Percentiles rank a stretch among this genome's conserved stretches.
Conservation (phyloP, 1,140 invertebrate genomes). For the Bemisia tabaci region DNA sequence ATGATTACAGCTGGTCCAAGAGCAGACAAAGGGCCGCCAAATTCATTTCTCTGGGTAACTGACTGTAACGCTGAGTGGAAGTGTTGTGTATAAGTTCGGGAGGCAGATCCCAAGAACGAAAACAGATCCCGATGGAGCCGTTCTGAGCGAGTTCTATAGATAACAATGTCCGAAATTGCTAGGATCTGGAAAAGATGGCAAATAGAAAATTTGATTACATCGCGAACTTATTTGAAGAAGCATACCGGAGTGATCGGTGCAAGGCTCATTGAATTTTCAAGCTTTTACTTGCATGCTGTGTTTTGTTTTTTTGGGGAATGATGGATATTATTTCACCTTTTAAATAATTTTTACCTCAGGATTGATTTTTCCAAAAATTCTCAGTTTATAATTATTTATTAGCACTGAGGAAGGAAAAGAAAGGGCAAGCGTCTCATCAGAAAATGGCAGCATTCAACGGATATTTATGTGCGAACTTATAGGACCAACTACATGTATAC, state of each 20-base stretch:
- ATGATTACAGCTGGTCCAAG: slow-evolving; percentile 61
- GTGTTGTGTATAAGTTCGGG: slow-evolving; percentile 56
- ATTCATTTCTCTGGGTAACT: slow-evolving; percentile 37
- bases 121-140: slow-evolving; percentile 65
- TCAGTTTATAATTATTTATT: too few relatives aligned
- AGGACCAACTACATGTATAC: too few relatives aligned
- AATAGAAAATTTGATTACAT: slow-evolving; percentile 3
- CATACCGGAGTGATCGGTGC: background rate
- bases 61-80: slow-evolving; percentile 49
- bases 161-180: slow-evolving; percentile 67
- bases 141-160: slow-evolving; percentile 65
- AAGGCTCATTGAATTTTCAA: too few relatives aligned
- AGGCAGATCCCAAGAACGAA: slow-evolving; percentile 63
- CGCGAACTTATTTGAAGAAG: background rate
- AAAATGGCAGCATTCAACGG: too few relatives aligned
- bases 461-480: too few relatives aligned
- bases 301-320: too few relatives aligned
- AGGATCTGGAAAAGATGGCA: slow-evolving; percentile 35
- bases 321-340: slow-evolving; percentile 2
- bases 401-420: too few relatives aligned
- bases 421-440: too few relatives aligned
- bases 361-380: too few relatives aligned
- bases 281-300: too few relatives aligned
- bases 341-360: too few relatives aligned
- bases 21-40: slow-evolving; percentile 35